Conservation (phyloP, 1,140 invertebrate genomes). For the Cyclargus thomasi region DNA sequence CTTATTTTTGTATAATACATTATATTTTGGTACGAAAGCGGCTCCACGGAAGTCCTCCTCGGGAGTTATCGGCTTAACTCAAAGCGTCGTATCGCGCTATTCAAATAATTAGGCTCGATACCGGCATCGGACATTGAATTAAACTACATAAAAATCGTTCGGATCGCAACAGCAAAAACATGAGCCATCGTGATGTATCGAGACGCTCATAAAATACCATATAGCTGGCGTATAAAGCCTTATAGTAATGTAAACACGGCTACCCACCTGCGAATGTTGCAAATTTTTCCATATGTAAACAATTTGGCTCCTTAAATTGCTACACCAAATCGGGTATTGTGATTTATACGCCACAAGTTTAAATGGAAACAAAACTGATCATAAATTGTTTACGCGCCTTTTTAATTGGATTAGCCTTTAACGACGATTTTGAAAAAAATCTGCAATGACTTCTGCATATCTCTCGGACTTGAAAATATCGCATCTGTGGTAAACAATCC, state of each 20-base stretch:
- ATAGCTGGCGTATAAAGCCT: constrained; percentile 37
- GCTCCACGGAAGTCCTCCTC: constrained; percentile 24
- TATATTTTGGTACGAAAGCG: too few species aligned
- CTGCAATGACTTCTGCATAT: not conserved
- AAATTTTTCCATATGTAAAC: constrained; percentile 10
- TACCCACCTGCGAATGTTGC: constrained; percentile 18
- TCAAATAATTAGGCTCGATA: constrained; percentile 68
- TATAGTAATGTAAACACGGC: constrained; percentile 37
- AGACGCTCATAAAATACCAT: constrained; percentile 24
- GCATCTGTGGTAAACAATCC: too few species aligned
- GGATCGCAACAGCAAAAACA: constrained; percentile 45
- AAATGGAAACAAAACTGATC: constrained; percentile 3
- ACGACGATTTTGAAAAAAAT: not conserved
- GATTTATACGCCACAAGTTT: constrained; percentile 6
- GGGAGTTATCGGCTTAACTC: constrained; percentile 55
- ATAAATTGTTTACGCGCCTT: not conserved
- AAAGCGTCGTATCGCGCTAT: constrained; percentile 60
- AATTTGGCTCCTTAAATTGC: constrained; percentile 10
- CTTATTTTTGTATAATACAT: too few species aligned
- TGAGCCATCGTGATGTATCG: constrained; percentile 42
- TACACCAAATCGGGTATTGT: constrained; percentile 10
- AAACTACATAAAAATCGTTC: constrained; percentile 66
- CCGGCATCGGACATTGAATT: constrained; percentile 56
- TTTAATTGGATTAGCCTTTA: not conserved
- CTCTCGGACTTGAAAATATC: not conserved